Conservation (phyloP, 2,888 invertebrate genomes). For the Hirtodrosophila alboralis region DNA sequence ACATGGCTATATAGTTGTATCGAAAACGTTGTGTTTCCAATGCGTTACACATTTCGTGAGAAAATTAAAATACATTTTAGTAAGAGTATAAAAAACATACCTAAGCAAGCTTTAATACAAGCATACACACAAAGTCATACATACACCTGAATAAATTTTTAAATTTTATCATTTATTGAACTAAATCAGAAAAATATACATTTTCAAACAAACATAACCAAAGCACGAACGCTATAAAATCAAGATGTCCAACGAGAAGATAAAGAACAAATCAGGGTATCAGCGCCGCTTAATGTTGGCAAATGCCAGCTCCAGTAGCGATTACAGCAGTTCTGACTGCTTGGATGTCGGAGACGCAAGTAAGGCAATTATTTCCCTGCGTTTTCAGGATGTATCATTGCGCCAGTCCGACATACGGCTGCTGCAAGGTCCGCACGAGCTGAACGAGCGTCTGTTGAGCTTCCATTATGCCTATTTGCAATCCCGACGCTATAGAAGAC, state of each 20-base stretch:
- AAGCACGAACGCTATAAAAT: not conserved
- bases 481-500: constrained; percentile 24
- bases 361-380: constrained; percentile 28
- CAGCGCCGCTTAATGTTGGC: not conserved
- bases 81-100: too few species aligned
- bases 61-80: too few species aligned
- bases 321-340: not conserved
- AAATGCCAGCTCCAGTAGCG: not conserved
- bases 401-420: constrained; percentile 46
- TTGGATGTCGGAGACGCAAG: not conserved
- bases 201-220: too few species aligned
- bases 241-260: not conserved
- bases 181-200: too few species aligned
- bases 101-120: too few species aligned
- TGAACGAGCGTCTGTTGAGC: constrained; percentile 49
- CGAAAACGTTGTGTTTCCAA: too few species aligned
- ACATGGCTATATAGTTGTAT: too few species aligned
- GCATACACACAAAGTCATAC: too few species aligned
- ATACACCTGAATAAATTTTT: too few species aligned
- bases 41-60: too few species aligned
- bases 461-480: constrained; percentile 55
- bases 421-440: constrained; percentile 24
- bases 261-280: not conserved
- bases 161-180: too few species aligned
- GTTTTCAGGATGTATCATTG: constrained; percentile 36